Evolutionary conservation across 2,888 invertebrate genomes (phyloP).

Genomic region (Diarsia mendica): DNA sequence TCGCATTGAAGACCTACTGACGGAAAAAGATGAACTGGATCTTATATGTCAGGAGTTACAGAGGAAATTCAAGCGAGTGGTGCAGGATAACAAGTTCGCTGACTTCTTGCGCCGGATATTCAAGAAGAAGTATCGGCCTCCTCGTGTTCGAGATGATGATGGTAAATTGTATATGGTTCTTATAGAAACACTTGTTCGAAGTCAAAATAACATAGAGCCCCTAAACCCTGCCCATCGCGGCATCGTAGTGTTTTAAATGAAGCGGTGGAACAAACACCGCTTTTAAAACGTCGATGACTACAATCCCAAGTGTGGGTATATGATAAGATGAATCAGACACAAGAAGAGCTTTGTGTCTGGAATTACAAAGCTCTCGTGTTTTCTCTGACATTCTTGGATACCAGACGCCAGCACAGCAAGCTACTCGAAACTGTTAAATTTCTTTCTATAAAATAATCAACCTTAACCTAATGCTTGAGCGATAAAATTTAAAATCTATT

Average conservation of each 20-base stretch:
- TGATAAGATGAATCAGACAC: not conserved
- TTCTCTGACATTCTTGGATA: not conserved
- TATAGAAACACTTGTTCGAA: not conserved
- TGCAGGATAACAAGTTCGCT: constrained; percentile 93
- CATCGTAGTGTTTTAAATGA: not conserved
- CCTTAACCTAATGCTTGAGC: no score
- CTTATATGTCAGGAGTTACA: constrained; percentile 81
- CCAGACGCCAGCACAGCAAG: no score
- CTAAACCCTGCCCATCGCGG: not conserved
- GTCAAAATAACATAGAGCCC: not conserved
- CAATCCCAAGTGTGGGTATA: not conserved
- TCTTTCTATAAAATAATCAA: no score
- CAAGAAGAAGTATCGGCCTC: constrained; percentile 94
- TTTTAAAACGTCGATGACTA: not conserved
- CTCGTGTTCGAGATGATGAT: constrained; percentile 89
- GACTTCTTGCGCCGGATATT: constrained; percentile 95
- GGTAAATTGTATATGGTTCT: constrained; percentile 69
- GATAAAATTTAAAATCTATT: no score
- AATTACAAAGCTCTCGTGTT: not conserved
- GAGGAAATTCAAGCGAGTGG: constrained; percentile 89
- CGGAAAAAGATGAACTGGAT: constrained; percentile 77
- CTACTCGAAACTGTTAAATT: no score
- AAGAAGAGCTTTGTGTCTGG: not conserved
- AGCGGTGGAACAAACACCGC: not conserved
- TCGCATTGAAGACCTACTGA: constrained; percentile 87